These are phyloP conservation scores for Chaunax sp. DNA, from an alignment of 2,797 vertebrate genomes.

Conservation along the genomic window DNA sequence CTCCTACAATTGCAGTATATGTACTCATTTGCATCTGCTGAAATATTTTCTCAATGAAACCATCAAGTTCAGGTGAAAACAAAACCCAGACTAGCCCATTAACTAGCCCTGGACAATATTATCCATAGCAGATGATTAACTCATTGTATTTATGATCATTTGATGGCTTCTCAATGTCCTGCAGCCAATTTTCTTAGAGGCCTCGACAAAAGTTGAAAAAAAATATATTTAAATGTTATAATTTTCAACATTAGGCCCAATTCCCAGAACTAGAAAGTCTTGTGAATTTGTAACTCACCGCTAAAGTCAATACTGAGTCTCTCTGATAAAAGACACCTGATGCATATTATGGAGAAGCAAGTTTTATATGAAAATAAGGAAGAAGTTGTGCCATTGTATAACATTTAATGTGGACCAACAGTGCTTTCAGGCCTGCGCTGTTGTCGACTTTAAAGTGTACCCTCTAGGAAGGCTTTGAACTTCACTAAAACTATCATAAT, in stretches of 20 bases:
- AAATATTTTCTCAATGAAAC: not conserved
- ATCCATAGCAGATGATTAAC: too few relatives aligned
- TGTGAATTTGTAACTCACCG: too few relatives aligned
- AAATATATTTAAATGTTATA: too few relatives aligned
- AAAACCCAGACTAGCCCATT: not conserved
- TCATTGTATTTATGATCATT: too few relatives aligned
- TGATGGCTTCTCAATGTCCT: not conserved
- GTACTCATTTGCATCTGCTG: not conserved
- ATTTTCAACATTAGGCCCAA: too few relatives aligned
- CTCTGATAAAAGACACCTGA: too few relatives aligned
- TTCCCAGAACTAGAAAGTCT: too few relatives aligned
- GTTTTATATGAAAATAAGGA: slow-evolving; percentile 46
- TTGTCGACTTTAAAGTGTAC: slow-evolving; percentile 52
- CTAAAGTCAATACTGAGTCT: too few relatives aligned
- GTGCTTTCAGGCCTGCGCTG: slow-evolving; percentile 14
- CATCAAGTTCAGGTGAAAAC: not conserved
- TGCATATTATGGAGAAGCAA: too few relatives aligned
- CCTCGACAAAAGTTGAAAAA: too few relatives aligned
- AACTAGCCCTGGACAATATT: too few relatives aligned
- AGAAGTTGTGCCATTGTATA: slow-evolving; percentile 29
- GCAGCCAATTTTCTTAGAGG: too few relatives aligned
- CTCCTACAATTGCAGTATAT: not conserved
- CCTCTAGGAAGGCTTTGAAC: slow-evolving; percentile 43
- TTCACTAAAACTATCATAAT: not conserved
- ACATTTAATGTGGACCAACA: slow-evolving; percentile 3